Conservation (phyloP, 1,140 invertebrate species). For the Diploscapter pachys region DNA sequence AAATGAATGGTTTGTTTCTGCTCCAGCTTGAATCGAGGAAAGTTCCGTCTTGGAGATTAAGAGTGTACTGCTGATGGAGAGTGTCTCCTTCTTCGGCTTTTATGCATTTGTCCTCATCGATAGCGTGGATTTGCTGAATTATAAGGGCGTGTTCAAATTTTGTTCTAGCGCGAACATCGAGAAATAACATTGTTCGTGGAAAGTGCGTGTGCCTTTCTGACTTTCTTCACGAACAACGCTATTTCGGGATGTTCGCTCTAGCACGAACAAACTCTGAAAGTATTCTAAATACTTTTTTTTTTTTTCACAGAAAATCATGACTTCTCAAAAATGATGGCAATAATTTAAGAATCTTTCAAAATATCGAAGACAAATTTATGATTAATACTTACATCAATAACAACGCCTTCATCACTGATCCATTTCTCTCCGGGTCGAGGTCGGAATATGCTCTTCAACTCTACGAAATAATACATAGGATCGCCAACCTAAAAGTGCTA, state of each 20-base stretch:
- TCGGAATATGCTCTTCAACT: slow-evolving; percentile 55
- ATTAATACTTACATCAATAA: slow-evolving; percentile 43
- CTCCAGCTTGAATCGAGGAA: slow-evolving; percentile 63
- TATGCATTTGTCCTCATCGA: slow-evolving; percentile 40
- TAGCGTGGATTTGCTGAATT: slow-evolving; percentile 37
- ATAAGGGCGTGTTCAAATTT: too few relatives aligned
- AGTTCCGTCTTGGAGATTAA: slow-evolving; percentile 61
- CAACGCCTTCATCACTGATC: slow-evolving; percentile 55
- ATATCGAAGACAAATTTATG: not conserved
- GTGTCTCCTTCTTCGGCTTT: slow-evolving; percentile 43
- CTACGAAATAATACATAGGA: slow-evolving; percentile 49
- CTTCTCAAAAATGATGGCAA: not conserved
- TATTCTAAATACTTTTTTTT: not conserved
- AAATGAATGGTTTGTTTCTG: slow-evolving; percentile 62
- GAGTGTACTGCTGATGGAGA: slow-evolving; percentile 53
- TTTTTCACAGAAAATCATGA: not conserved
- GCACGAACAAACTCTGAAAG: slow-evolving; percentile 83
- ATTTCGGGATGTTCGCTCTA: slow-evolving; percentile 61
- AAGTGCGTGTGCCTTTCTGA: too few relatives aligned
- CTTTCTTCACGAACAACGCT: not conserved
- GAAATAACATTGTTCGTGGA: too few relatives aligned
- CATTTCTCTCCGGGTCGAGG: slow-evolving; percentile 52
- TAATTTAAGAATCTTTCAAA: not conserved
- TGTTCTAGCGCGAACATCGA: too few relatives aligned
- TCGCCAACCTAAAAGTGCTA: slow-evolving; percentile 36